Base-by-base conservation (phyloP, 23 tunicate genomes). In the Trididemnum miniatum region DNA sequence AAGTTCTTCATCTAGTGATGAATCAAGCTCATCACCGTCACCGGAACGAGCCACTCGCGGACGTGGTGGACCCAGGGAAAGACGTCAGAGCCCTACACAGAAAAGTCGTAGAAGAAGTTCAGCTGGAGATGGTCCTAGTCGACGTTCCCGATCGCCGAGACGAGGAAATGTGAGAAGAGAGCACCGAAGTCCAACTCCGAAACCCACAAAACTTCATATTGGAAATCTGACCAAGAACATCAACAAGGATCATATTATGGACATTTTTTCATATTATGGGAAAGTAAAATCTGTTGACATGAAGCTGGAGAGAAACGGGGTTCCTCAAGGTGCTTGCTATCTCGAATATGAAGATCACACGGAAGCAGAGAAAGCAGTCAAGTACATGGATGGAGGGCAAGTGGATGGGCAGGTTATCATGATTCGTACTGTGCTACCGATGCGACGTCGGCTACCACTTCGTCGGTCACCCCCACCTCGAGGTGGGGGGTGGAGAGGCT, bases 371-470 rank as follows among this genome's bases (percentile, higher is more conserved):
- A 95, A 95, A 65, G 96, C 99, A 27, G 33, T 86, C 60, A 95
- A 95, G 54, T 90, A 76, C 84, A 95, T 95, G 99, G 89, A 95
- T 51, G 96, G 96, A 0, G 99, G 96, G 5, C 99, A 95, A 64
- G 66, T 95, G 62, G 99, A 95, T 80, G 99, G 99, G 0, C 99
- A 95, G 65, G 92, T 91, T 30, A 77, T 92, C 26, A n/a, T 83
- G 20, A 64, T 92, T 0, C 92, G 86, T 37, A 63, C 89, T 4
- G 97, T 92, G 39, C 72, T 92, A 39, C 97, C 91, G 20, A 72
- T 87, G 18, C 65, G 97, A 31, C 51, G 76, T 31, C 51, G 26
- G 34, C 86, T 90, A 35, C 86, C 81, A 30, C 81, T 90, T 52
- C 77, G 82, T 35, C 69, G 54, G 24, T 63, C 91, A 31, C 92